Evolutionary conservation across 2,113 vertebrate genomes (phyloP), one percentile per base, ranked within the genome.

Genomic region (Pteronura brasiliensis): DNA sequence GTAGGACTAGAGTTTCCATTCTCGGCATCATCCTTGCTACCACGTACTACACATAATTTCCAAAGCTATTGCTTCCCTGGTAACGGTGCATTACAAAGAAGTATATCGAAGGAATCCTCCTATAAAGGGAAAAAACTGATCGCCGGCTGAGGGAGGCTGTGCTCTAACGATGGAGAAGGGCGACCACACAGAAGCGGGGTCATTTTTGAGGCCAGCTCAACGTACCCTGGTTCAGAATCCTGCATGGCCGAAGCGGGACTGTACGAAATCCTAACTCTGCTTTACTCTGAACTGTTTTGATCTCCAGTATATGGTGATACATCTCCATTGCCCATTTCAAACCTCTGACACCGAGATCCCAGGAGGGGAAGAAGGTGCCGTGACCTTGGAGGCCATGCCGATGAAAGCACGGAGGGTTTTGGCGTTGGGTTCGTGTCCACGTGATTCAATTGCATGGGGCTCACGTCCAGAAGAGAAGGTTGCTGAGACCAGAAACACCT

Each of bases 1-100:
- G 29, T 52, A 93, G 39, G n/a, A 87, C 89, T 31, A 84, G 44
- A 94, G 96, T 96, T 97, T 96, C 90, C 63, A 39, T 81, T 95
- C 21, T 93, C 29, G 59, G 29, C 83, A 84, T 96, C 88, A 96
- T 52, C 96, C 77, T 72, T 96, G 80, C 71, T 96, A 14, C 1
- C 15, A 67, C 83, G 69, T 63, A 52, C 47, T 55, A 12, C 0
- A 14, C 47, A n/a, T 34, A 10, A 76, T 79, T 77, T 95, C 25
- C 49, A 80, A 80, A 76, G 4, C 11, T 85, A 0, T 42, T 88
- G 7, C 4, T 89, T 83, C n/a, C 17, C 36, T 61, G 12, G 23
- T 86, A 88, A 76, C 87, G 10, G 10, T 36, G 5, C 83, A 69
- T 85, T 69, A 21, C 23, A 83, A 87, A 61, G 15, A 47, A 92